phyloP scores from a whole-genome alignment of 2,797 vertebrate species.

The Poeciliopsis infans region DNA sequence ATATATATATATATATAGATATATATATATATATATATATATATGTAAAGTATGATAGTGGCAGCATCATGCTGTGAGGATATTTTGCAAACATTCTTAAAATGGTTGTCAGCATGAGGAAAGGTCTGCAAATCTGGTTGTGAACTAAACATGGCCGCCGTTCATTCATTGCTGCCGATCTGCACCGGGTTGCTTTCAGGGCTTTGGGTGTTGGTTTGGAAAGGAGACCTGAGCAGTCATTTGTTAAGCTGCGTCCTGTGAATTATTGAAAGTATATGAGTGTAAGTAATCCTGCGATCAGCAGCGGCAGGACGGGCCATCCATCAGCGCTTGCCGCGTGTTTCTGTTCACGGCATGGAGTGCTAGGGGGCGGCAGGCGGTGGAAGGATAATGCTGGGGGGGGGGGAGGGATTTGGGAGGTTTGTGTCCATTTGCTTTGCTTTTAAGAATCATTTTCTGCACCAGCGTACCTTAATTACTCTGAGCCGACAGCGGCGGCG shows the following conservation, averaged over 20 bases:
- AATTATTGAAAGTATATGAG: conserved; percentile 91
- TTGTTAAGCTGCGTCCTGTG: conserved; percentile 86
- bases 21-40: too few relatives aligned
- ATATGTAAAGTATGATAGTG: neutral
- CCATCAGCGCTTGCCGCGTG: conserved; percentile 81
- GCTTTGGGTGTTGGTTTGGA: conserved; percentile 44
- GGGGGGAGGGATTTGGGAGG: neutral
- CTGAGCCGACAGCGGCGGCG: conserved; percentile 15
- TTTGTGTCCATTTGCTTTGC: conserved; percentile 18
- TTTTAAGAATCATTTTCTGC: conserved; percentile 48
- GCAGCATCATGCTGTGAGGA: neutral
- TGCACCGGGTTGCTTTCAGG: conserved; percentile 3
- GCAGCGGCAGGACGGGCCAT: conserved; percentile 89
- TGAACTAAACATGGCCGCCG: neutral
- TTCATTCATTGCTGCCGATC: neutral
- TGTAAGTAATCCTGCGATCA: conserved; percentile 90
- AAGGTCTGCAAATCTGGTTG: neutral
- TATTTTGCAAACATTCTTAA: neutral
- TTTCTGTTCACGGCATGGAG: conserved; percentile 11
- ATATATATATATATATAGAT: too few relatives aligned
- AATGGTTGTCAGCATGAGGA: neutral
- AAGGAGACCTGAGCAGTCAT: conserved; percentile 72
- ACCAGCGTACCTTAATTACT: conserved; percentile 46
- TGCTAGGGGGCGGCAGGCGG: conserved; percentile 1
- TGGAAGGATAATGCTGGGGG: conserved; percentile 20